Percentiles rank a stretch among this genome's conserved stretches.
These are phyloP conservation scores for Himalopsyche tibetana DNA, from an alignment of 2,888 invertebrate species.

Conservation along the genomic window DNA sequence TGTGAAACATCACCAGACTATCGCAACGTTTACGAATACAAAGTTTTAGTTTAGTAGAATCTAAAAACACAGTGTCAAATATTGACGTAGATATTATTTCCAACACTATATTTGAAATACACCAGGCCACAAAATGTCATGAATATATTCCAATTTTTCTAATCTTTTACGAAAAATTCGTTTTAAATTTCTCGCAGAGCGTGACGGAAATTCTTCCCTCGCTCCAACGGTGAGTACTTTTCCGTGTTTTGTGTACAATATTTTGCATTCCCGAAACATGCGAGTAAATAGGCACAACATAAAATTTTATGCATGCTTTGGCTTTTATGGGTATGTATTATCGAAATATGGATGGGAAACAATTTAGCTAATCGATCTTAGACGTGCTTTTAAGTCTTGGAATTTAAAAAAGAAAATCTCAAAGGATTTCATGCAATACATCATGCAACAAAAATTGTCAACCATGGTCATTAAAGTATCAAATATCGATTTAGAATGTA, in stretches of 20 bases:
- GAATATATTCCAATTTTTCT: not conserved
- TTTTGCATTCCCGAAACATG: constrained; percentile 54
- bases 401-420: too few species aligned
- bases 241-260: constrained; percentile 5
- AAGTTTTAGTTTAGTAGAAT: too few species aligned
- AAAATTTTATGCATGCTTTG: constrained; percentile 45
- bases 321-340: constrained; percentile 21
- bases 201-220: constrained; percentile 2
- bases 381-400: not conserved
- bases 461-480: not conserved
- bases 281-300: constrained; percentile 55
- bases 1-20: too few species aligned
- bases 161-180: not conserved
- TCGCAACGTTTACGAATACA: too few species aligned
- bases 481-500: not conserved
- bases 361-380: constrained; percentile 15
- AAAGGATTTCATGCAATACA: not conserved
- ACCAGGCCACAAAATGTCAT: not conserved
- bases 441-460: not conserved
- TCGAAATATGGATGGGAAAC: not conserved
- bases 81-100: too few species aligned
- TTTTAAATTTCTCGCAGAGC: not conserved
- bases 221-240: constrained; percentile 4
- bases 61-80: too few species aligned
- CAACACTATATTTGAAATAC: too few species aligned